phyloP scores from a whole-genome alignment of 2,797 vertebrate genomes.

The Triplophysa yarkandensis region DNA sequence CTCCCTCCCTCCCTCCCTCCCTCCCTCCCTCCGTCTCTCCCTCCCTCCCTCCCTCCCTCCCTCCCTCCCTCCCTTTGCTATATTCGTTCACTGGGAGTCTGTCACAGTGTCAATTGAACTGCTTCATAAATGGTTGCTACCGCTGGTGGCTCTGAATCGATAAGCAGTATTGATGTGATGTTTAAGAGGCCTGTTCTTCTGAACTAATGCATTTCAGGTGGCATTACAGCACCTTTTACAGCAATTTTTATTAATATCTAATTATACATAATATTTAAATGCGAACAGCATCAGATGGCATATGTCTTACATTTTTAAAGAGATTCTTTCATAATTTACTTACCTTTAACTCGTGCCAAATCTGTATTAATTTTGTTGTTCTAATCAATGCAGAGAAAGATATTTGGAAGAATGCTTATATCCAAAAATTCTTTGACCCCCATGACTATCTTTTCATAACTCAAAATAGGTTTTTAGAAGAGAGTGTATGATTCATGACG shows the following conservation, averaged over 20 bases:
- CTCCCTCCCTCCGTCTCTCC: conserved; percentile 32
- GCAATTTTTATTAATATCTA: too few relatives aligned
- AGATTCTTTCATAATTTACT: too few relatives aligned
- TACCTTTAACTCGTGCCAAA: too few relatives aligned
- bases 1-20: conserved; percentile 32
- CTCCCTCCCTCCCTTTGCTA: not conserved
- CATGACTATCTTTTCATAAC: too few relatives aligned
- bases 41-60: not conserved
- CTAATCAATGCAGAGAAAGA: too few relatives aligned
- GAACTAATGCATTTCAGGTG: conserved; percentile 49
- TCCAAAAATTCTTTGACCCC: too few relatives aligned
- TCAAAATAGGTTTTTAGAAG: too few relatives aligned
- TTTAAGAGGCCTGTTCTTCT: conserved; percentile 31
- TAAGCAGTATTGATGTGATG: conserved; percentile 58
- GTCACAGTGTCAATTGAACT: conserved; percentile 61
- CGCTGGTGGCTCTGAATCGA: conserved; percentile 53
- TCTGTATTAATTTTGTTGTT: too few relatives aligned
- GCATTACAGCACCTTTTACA: not conserved
- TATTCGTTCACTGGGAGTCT: conserved; percentile 50
- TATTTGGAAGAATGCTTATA: too few relatives aligned
- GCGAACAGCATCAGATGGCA: not conserved
- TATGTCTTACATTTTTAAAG: not conserved
- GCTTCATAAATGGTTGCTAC: conserved; percentile 53
- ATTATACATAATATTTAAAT: not conserved
- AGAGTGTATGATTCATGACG: too few relatives aligned